These are phyloP conservation scores for Montipora capitata DNA, from an alignment of 92 coral and sea anemone genomes.

Conservation along the genomic window DNA sequence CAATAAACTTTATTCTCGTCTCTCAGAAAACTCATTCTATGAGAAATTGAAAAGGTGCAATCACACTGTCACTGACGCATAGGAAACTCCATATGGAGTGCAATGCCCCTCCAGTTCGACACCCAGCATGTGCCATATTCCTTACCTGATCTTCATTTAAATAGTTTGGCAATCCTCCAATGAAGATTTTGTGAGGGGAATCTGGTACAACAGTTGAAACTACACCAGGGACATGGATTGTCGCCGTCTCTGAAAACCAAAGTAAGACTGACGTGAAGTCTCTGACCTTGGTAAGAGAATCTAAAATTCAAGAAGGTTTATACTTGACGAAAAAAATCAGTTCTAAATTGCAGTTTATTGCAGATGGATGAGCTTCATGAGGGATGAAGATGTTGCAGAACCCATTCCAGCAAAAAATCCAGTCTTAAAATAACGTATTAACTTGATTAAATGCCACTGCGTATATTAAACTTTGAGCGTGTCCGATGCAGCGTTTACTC, in stretches of 20 bases:
- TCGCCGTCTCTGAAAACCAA: conserved; percentile 78
- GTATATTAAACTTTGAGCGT: no score
- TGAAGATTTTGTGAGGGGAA: conserved; percentile 98
- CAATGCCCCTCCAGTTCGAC: not conserved
- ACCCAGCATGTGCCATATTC: not conserved
- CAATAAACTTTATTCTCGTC: not conserved
- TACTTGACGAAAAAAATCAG: no score
- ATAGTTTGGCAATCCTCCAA: conserved; percentile 98
- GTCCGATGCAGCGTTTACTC: no score
- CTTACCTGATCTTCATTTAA: conserved; percentile 98
- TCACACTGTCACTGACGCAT: not conserved
- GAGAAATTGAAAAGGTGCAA: not conserved
- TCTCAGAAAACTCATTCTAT: not conserved
- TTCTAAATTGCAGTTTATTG: no score
- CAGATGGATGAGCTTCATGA: no score
- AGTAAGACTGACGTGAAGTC: not conserved
- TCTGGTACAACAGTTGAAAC: conserved; percentile 99
- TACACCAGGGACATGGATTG: conserved; percentile 99
- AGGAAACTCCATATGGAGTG: not conserved
- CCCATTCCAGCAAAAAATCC: no score
- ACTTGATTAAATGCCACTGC: no score
- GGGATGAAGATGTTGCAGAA: no score
- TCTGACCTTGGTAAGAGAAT: not conserved
- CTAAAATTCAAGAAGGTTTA: not conserved
- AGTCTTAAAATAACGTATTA: no score